A percentile compares a stretch with the other conserved stretches of the same genome.
phyloP scores from a whole-genome alignment of 2,113 vertebrate species.

The Macquaria ambigua region DNA sequence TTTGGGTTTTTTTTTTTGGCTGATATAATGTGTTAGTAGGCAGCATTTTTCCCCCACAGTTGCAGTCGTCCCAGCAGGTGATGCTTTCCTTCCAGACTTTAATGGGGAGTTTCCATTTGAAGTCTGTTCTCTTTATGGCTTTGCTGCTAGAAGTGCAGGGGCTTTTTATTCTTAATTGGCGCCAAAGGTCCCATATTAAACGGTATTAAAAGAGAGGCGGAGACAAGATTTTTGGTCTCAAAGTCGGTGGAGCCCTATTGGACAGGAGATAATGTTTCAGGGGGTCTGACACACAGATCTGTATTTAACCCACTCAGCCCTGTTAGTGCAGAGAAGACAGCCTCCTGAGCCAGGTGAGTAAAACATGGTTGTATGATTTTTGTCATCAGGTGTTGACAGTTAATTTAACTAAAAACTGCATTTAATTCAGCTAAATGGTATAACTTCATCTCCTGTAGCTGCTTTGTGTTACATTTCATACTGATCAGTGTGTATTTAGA shows the following conservation, averaged over 20 bases:
- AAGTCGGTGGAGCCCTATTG: conserved; percentile 62
- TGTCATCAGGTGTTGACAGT: background rate
- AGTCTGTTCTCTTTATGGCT: conserved; percentile 76
- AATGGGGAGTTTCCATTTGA: conserved; percentile 79
- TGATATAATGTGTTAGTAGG: conserved; percentile 50
- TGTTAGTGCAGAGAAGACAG: conserved; percentile 46
- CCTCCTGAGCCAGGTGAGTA: conserved; percentile 73
- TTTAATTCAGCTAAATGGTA: background rate
- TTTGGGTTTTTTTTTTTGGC: conserved; percentile 43
- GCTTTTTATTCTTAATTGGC: conserved; percentile 75
- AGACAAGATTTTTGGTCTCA: conserved; percentile 25
- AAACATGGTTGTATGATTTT: background rate
- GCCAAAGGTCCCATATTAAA: conserved; percentile 72
- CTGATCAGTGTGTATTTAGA: background rate
- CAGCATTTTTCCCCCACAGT: conserved; percentile 63
- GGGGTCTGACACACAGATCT: conserved; percentile 16
- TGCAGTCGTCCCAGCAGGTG: conserved; percentile 79
- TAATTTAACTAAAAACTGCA: background rate
- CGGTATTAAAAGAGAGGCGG: conserved; percentile 60
- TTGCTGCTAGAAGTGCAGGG: conserved; percentile 50
- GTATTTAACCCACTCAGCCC: conserved; percentile 75
- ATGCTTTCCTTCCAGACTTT: conserved; percentile 67
- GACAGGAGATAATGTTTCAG: conserved; percentile 30
- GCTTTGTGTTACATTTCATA: background rate
- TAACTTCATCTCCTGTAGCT: background rate